These are phyloP conservation scores for Alethe diademata DNA, from an alignment of 2,113 vertebrate genomes.

Conservation along the genomic window DNA sequence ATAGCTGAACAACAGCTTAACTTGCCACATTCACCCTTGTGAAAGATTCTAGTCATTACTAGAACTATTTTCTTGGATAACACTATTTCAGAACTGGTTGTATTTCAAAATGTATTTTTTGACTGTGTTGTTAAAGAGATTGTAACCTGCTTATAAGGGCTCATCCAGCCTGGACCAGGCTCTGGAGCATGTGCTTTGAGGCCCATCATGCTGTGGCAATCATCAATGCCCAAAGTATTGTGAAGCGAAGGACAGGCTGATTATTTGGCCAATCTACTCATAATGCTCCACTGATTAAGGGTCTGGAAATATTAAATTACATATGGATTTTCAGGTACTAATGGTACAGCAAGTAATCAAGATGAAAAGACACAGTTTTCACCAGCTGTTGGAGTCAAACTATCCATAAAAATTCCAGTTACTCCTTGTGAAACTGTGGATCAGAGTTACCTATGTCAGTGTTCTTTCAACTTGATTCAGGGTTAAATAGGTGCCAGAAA, in stretches of 20 bases:
- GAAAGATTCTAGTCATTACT: neutral
- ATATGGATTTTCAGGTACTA: neutral
- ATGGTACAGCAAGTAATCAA: neutral
- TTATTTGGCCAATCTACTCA: neutral
- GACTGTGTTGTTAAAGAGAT: neutral
- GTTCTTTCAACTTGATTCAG: neutral
- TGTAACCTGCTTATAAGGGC: neutral
- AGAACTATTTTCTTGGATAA: neutral
- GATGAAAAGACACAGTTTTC: neutral
- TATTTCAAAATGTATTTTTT: neutral
- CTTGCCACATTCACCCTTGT: neutral
- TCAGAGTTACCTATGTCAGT: neutral
- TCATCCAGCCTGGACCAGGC: neutral
- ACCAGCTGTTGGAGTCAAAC: neutral
- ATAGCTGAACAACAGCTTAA: neutral
- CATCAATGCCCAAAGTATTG: neutral
- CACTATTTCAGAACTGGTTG: neutral
- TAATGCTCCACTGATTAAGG: neutral
- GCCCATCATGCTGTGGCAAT: neutral
- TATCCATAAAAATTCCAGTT: neutral
- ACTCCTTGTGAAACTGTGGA: neutral
- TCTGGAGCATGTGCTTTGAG: rapidly evolving
- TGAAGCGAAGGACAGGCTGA: neutral
- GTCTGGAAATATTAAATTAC: neutral
- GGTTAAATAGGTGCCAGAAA: neutral